Evolutionary conservation across 2,888 invertebrate genomes (phyloP).

Genomic region (Yponomeuta malinellus): DNA sequence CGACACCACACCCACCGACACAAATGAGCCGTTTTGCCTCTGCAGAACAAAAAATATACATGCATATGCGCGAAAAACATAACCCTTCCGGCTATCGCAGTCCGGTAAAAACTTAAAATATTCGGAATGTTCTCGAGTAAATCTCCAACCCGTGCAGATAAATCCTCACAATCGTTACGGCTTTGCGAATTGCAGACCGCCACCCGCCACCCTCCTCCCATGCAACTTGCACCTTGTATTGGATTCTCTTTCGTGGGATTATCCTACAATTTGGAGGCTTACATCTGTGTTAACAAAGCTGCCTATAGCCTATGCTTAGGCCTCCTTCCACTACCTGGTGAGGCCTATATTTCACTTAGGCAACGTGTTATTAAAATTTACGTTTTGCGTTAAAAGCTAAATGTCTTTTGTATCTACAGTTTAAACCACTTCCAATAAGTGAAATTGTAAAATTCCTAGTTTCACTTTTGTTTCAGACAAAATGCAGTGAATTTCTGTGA

Average conservation of each 20-base stretch:
- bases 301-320: not conserved
- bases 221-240: constrained; percentile 52
- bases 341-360: not conserved
- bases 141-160: constrained; percentile 54
- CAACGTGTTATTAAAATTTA: no score
- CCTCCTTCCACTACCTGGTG: not conserved
- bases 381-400: no score
- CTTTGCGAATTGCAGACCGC: constrained; percentile 42
- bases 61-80: no score
- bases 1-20: no score
- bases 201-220: constrained; percentile 36
- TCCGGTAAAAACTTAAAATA: constrained; percentile 2
- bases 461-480: no score
- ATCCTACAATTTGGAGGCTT: constrained; percentile 20
- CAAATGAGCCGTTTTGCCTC: not conserved
- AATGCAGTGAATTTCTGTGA: no score
- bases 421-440: no score
- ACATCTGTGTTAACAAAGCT: not conserved
- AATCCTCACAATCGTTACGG: constrained; percentile 61
- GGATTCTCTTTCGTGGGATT: constrained; percentile 47
- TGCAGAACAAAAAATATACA: not conserved
- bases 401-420: no score
- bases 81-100: no score
- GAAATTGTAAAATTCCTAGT: no score
- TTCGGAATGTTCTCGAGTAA: constrained; percentile 24